A percentile compares a stretch with the other conserved stretches of the same genome.
Conservation (phyloP, 2,113 vertebrate genomes). For the Rousettus leschenaultii region DNA sequence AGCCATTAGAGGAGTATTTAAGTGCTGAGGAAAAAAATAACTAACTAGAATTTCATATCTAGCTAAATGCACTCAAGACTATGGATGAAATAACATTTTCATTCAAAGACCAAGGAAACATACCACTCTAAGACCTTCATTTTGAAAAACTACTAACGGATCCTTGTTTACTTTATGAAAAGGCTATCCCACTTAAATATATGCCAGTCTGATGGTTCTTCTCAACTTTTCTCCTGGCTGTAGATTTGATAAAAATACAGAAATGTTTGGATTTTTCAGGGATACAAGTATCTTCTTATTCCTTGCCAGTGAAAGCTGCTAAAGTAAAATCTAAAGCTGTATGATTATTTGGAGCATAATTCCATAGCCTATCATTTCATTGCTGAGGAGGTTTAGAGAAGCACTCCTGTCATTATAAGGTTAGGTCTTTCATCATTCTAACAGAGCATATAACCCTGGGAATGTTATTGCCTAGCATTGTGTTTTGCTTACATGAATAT, state of each 20-base stretch:
- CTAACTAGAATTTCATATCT: not conserved
- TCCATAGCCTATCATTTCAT: not conserved
- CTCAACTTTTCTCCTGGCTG: not conserved
- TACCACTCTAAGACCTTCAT: not conserved
- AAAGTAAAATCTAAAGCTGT: not conserved
- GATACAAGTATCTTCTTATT: not conserved
- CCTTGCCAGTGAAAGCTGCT: not conserved
- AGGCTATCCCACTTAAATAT: not conserved
- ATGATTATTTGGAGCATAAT: not conserved
- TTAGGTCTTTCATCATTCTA: not conserved
- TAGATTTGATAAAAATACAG: not conserved
- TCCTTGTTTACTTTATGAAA: not conserved
- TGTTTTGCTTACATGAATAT: not conserved
- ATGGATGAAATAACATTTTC: not conserved
- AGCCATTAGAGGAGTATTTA: not conserved
- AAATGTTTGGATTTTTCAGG: not conserved
- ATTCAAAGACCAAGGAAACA: not conserved
- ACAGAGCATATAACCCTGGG: not conserved
- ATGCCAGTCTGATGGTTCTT: not conserved
- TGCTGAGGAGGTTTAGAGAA: not conserved
- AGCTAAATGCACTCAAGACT: not conserved
- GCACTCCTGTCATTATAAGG: not conserved
- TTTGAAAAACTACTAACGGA: constrained; percentile 21
- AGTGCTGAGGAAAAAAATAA: not conserved
- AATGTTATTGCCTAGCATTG: not conserved